Conservation (phyloP, 2,797 vertebrate species). For the Urosaurus nigricauda region DNA sequence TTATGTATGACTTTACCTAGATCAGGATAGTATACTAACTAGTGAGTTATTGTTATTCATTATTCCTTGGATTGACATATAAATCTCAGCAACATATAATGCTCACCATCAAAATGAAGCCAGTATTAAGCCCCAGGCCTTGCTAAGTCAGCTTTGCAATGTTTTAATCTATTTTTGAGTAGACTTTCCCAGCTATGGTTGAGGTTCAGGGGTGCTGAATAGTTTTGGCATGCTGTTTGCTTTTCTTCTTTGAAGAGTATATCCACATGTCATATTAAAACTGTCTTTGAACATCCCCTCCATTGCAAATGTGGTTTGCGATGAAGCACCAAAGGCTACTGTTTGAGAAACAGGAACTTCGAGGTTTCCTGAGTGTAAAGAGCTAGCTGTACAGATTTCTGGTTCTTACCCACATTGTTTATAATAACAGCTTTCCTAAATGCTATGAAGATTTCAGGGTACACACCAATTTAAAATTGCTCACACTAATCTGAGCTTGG, state of each 20-base stretch:
- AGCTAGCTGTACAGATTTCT: neutral
- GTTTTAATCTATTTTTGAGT: neutral
- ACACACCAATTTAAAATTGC: neutral
- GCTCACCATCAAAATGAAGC: neutral
- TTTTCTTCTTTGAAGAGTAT: neutral
- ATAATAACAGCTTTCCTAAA: neutral
- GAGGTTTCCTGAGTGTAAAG: no score
- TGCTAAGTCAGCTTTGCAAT: no score
- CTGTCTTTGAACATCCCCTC: neutral
- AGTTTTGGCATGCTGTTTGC: neutral
- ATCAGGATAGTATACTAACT: neutral
- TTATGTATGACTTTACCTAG: neutral
- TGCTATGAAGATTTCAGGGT: neutral
- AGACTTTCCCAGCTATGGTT: neutral
- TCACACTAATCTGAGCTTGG: neutral
- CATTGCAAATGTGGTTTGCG: neutral
- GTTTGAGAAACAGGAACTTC: neutral
- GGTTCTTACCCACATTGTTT: neutral
- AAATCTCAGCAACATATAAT: neutral
- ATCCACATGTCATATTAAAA: neutral
- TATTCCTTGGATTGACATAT: neutral
- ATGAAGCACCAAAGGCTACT: neutral
- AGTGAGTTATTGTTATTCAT: neutral
- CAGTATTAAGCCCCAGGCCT: neutral
- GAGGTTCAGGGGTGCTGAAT: neutral